Evolutionary conservation across 2,888 invertebrate species (phyloP), one percentile per base, ranked within the genome.

Genomic region (Dicycla oo): DNA sequence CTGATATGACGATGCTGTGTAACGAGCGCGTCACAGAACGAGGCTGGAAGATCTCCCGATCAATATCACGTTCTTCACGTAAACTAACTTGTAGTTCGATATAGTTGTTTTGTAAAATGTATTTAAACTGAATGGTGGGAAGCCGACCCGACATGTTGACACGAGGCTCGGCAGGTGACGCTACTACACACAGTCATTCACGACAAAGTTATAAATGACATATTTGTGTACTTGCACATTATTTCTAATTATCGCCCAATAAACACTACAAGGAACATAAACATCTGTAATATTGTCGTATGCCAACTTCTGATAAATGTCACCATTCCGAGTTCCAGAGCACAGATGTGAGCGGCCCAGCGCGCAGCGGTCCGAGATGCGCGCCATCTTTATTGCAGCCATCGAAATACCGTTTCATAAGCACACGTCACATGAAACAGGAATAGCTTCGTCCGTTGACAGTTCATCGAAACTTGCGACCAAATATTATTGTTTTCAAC

Each of bases 361-460:
- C 5, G 20, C n/a, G n/a, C n/a, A 61, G 30, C 40, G n/a, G 47
- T 15, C 11, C 20, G 54, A 47, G 30, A 47, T 13, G 34, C 47
- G 43, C 38, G 51, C 30, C 51, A 30, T 66, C 45, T 65, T 53
- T 18, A 49, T 49, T 57, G 56, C 38, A 66, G 51, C 15, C 53
- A 38, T 69, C 30, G 49, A 30, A 62, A 66, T 23, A 58, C 10
- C 23, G 30, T 34, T 15, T 47, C 54, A 43, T 56, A 40, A 40
- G 49, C 47, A 8, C 43, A 45, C 54, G 56, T 47, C 57, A 54
- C 38, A n/a, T 62, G 10, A 10, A 11, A 7, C 51, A 38, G 13
- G 47, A 78, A 70, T 67, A 78, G 43, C 63, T 53, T 18, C 13
- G 38, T 11, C 45, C 64, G 69, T 53, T 62, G 78, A 60, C 78